phyloP scores from a whole-genome alignment of 1,140 invertebrate species.

The Acromyrmex heyeri region DNA sequence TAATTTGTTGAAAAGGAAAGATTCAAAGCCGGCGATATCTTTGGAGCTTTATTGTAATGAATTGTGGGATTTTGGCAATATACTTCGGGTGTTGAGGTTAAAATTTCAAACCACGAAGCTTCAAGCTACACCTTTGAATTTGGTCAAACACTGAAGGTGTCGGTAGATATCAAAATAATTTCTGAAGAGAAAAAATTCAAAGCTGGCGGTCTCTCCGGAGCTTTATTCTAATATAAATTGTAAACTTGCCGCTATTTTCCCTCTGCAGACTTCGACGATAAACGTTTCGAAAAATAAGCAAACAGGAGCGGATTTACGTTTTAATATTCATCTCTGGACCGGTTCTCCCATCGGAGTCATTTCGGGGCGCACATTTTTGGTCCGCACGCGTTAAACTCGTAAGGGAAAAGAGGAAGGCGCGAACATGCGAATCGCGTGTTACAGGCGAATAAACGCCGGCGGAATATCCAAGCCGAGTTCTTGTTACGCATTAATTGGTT shows the following conservation, averaged over 20 bases:
- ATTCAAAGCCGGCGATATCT: no score
- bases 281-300: constrained; percentile 7
- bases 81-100: neutral
- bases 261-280: neutral
- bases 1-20: neutral
- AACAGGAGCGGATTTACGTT: constrained; percentile 1
- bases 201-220: no score
- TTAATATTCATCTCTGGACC: constrained; percentile 43
- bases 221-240: constrained; percentile 1
- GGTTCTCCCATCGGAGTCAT: neutral
- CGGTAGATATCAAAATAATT: constrained; percentile 2
- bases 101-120: neutral
- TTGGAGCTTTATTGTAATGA: no score
- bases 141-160: neutral
- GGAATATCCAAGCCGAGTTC: constrained; percentile 14
- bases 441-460: constrained; percentile 47
- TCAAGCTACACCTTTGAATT: neutral
- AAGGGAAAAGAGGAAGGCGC: neutral
- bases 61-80: neutral
- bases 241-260: neutral
- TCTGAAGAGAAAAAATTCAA: neutral
- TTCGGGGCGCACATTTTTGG: neutral
- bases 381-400: constrained; percentile 27
- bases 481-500: constrained; percentile 63
- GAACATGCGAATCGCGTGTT: constrained; percentile 49